Base-by-base conservation (phyloP, 1,140 invertebrate genomes). In the Camponotus floridanus region DNA sequence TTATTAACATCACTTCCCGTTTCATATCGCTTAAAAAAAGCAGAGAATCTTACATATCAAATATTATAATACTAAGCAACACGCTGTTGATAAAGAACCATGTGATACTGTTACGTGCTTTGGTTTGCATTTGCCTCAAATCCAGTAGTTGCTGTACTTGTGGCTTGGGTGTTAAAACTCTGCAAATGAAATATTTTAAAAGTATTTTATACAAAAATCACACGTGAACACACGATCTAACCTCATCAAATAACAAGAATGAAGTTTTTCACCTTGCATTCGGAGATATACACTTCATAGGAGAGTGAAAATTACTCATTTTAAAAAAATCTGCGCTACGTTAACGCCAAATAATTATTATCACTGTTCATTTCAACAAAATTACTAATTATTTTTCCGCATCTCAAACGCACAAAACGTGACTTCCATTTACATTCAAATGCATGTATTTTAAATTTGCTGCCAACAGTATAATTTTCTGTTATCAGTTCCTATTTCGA, bases 81-180 rank as follows among this genome's bases (percentile, higher is more conserved):
- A 87, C 74, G 36, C 88, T 90, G 36, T 94, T 94, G n/a, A 94
- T 78, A 5, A 92, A 91, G 79, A 94, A 94, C 90, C 93, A 93
- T 15, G 91, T 94, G 18, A 94, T 91, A 59, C 88, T 93, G 33
- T 86, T 93, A 55, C 88, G 92, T 0, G 92, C 92, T 87, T 91
- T 93, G 13, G 55, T 91, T 73, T 93, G 93, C 0, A 71, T 86
- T 71, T 93, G 93, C 18, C 88, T 87, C 13, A 94, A 48, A 78
- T 93, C 86, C 0, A 94, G 42, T 13, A 91, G 92, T 83, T 94
- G 93, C 65, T 94, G 90, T 7, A 94, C 93, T 73, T 94, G 92
- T 18, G 94, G 93, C 71, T 94, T 94, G 5, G 94, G 90, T 26
- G 93, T 92, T 42, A 94, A 84, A 76, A 93, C 88, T 79, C 94